These are phyloP conservation scores for Hylaeus volcanicus DNA, from an alignment of 1,140 invertebrate genomes.

Conservation along the genomic window DNA sequence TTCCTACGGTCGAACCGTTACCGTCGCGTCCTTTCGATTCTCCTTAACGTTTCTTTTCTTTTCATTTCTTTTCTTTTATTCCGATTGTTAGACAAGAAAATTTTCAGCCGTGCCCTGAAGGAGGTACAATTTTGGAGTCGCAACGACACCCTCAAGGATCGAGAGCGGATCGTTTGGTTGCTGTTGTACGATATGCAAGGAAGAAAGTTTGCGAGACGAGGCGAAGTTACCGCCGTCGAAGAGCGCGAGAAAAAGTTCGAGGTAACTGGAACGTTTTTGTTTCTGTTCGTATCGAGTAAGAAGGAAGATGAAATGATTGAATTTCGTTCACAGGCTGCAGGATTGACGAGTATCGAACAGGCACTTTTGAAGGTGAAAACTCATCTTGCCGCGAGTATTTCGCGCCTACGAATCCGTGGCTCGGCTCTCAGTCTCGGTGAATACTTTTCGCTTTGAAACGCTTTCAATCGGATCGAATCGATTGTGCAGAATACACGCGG, in stretches of 20 bases:
- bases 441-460: background rate
- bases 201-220: conserved; percentile 80
- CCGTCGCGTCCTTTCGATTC: background rate
- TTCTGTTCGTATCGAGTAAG: no score
- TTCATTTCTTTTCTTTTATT: background rate
- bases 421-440: conserved; percentile 81
- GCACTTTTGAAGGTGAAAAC: conserved; percentile 84
- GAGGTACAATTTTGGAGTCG: conserved; percentile 84
- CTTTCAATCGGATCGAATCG: background rate
- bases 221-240: conserved; percentile 71
- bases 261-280: conserved; percentile 8
- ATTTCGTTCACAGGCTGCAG: conserved; percentile 70
- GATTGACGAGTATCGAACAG: conserved; percentile 81
- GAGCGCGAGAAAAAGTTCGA: conserved; percentile 73
- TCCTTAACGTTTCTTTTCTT: no score
- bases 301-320: no score
- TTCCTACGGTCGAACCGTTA: background rate
- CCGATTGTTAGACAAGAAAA: conserved; percentile 83
- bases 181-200: conserved; percentile 84
- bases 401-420: conserved; percentile 85
- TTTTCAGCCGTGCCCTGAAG: conserved; percentile 85
- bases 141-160: conserved; percentile 77
- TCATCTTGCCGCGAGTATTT: conserved; percentile 86
- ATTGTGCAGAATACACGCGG: background rate
- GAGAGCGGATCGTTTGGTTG: conserved; percentile 82